These are phyloP conservation scores for Diogma glabrata DNA, from an alignment of 2,888 invertebrate species.

Conservation along the genomic window DNA sequence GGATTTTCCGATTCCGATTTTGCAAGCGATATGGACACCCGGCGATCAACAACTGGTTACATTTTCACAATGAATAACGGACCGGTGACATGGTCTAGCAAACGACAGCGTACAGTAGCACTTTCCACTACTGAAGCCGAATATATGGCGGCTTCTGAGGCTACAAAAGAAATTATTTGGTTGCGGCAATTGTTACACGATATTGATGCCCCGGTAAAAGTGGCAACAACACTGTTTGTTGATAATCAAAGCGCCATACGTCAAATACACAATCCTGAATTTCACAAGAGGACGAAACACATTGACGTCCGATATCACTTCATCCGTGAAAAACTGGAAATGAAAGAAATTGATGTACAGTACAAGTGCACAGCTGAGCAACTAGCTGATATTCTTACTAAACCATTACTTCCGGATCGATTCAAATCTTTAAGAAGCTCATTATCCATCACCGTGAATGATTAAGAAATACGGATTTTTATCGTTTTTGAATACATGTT, in stretches of 20 bases:
- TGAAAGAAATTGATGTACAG: not conserved
- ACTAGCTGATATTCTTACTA: not conserved
- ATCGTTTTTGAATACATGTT: no score
- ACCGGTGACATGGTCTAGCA: not conserved
- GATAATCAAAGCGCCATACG: not conserved
- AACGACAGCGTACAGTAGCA: not conserved
- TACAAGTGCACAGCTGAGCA: not conserved
- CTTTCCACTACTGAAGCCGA: not conserved
- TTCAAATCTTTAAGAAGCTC: not conserved
- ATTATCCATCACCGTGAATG: no score
- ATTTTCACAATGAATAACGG: not conserved
- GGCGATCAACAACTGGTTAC: not conserved
- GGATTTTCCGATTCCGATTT: not conserved
- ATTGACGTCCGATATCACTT: not conserved
- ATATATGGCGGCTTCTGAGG: not conserved
- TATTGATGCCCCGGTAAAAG: no score
- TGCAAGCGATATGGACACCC: not conserved
- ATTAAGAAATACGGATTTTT: no score
- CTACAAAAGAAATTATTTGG: not conserved
- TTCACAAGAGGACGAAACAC: not conserved
- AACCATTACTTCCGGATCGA: not conserved
- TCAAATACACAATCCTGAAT: not conserved
- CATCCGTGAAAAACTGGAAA: not conserved
- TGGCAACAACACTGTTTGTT: no score
- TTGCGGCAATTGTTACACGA: not conserved